Evolutionary conservation across 1,140 invertebrate species (phyloP).

Genomic region (Dolichoris vasculosae): DNA sequence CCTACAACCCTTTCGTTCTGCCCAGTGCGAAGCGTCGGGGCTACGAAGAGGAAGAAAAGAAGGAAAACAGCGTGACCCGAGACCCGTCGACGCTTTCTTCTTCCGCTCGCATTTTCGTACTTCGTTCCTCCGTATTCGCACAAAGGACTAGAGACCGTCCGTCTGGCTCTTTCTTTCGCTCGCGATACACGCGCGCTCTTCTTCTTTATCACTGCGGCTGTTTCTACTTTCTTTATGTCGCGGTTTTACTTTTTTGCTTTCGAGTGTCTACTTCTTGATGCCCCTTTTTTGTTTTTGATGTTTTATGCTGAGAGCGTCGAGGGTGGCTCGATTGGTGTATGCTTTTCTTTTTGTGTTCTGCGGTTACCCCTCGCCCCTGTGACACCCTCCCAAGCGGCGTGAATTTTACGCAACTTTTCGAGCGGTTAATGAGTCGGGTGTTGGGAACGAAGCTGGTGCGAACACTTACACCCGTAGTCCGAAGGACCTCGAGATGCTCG

Average conservation of each 20-base stretch:
- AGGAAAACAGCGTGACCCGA: background rate
- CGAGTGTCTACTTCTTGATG: conserved; percentile 7
- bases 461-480: too few relatives aligned
- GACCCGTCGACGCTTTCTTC: background rate
- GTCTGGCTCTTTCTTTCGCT: conserved; percentile 4
- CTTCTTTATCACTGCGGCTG: background rate
- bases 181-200: background rate
- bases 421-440: background rate
- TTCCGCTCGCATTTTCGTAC: background rate
- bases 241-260: conserved; percentile 19
- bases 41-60: background rate
- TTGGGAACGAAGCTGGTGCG: background rate
- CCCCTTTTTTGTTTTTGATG: conserved; percentile 22
- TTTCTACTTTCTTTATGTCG: background rate
- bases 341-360: conserved; percentile 14
- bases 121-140: background rate
- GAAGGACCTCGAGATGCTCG: background rate
- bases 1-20: conserved; percentile 34
- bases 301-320: conserved; percentile 16
- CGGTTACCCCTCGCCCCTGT: background rate
- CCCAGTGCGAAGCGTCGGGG: background rate
- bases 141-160: background rate
- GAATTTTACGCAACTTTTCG: conserved; percentile 11
- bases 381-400: background rate
- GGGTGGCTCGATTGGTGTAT: background rate